Evolutionary conservation across 2,797 vertebrate genomes (phyloP).

Genomic region (Hemibagrus guttatus): DNA sequence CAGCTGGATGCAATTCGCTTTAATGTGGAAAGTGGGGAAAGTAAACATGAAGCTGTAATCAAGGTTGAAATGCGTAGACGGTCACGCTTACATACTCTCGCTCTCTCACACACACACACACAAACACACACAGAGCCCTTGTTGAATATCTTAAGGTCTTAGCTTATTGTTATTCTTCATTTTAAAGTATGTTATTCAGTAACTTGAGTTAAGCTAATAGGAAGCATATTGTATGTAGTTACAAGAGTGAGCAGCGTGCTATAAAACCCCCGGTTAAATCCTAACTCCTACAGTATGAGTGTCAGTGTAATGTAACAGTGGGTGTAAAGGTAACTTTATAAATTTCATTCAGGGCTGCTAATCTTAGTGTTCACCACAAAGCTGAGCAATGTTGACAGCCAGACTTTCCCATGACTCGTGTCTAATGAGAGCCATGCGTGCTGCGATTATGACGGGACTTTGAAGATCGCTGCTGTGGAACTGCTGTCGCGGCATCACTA

Average conservation of each 20-base stretch:
- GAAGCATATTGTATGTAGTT: background rate
- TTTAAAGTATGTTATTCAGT: conserved; percentile 11
- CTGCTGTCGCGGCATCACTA: background rate
- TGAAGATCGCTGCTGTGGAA: background rate
- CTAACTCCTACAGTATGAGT: background rate
- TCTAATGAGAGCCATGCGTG: background rate
- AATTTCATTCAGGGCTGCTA: conserved; percentile 21
- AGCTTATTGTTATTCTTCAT: background rate
- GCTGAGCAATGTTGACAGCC: conserved; percentile 4
- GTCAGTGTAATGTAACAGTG: background rate
- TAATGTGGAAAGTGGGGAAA: conserved; percentile 15
- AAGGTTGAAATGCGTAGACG: background rate
- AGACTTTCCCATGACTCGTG: conserved; percentile 36
- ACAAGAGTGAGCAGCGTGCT: background rate
- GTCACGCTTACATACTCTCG: background rate
- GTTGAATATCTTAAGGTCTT: background rate
- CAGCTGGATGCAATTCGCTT: conserved; percentile 20
- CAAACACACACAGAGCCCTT: background rate
- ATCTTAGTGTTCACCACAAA: background rate
- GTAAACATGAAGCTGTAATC: conserved; percentile 3
- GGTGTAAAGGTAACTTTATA: conserved; percentile 11
- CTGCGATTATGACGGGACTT: conserved; percentile 29
- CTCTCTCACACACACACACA: background rate
- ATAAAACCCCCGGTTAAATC: background rate
- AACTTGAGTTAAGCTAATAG: background rate